A percentile compares a stretch with the other conserved stretches of the same genome.
These are phyloP conservation scores for Coelogynopora nodosa DNA, from an alignment of 2,888 invertebrate genomes.

Conservation along the genomic window DNA sequence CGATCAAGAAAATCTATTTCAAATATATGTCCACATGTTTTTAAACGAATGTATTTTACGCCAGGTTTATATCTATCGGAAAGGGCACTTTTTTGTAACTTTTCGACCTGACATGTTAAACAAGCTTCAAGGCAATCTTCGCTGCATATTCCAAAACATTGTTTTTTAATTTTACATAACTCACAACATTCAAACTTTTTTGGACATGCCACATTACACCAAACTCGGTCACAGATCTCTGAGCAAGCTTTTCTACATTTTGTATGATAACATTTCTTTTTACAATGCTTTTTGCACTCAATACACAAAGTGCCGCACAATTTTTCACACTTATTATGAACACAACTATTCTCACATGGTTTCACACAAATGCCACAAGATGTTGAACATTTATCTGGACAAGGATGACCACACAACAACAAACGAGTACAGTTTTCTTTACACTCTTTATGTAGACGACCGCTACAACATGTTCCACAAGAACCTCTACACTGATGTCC, in stretches of 20 bases:
- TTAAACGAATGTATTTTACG: not conserved
- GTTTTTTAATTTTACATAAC: not conserved
- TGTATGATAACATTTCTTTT: not conserved
- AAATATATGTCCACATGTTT: not conserved
- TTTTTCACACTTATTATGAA: not conserved
- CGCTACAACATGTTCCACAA: not conserved
- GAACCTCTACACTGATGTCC: not conserved
- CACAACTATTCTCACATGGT: not conserved
- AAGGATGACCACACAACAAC: not conserved
- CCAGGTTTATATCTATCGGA: too few relatives aligned
- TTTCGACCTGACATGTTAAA: too few relatives aligned
- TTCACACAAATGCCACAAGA: not conserved
- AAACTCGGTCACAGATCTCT: not conserved
- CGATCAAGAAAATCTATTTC: not conserved
- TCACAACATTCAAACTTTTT: not conserved
- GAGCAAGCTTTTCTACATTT: not conserved
- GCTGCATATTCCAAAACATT: not conserved
- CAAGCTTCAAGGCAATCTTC: not conserved
- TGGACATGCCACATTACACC: not conserved
- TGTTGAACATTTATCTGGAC: not conserved
- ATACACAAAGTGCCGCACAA: not conserved
- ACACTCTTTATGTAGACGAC: not conserved
- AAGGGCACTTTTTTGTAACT: too few relatives aligned
- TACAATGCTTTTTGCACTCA: not conserved
- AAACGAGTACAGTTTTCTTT: not conserved